phyloP scores from a whole-genome alignment of 2,113 vertebrate species.

The Rhinolophus sinicus region DNA sequence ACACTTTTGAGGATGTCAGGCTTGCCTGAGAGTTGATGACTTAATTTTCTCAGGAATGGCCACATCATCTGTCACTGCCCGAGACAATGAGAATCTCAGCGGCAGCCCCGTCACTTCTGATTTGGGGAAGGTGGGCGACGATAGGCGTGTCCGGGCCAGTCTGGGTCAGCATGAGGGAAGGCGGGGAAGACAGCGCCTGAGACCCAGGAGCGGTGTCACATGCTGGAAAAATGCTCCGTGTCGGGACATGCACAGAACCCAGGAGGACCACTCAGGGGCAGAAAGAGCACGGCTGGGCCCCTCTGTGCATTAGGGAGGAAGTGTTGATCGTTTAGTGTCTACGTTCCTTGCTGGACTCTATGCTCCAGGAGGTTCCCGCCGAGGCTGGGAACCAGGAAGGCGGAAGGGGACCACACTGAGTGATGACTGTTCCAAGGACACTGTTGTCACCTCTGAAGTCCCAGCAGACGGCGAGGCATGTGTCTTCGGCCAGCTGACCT shows the following conservation, averaged over 20 bases:
- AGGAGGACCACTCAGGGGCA: fast-evolving
- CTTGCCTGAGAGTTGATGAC: conserved; percentile 32
- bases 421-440: not conserved
- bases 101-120: not conserved
- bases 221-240: not conserved
- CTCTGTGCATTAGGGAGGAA: not conserved
- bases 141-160: fast-evolving
- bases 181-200: not conserved
- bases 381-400: not conserved
- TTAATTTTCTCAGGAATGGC: conserved; percentile 31
- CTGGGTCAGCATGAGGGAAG: not conserved
- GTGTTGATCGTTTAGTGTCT: fast-evolving
- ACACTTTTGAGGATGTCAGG: conserved; percentile 2
- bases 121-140: not conserved
- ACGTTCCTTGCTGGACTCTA: fast-evolving
- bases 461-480: fast-evolving
- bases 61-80: not conserved
- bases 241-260: fast-evolving
- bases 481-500: fast-evolving
- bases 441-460: fast-evolving
- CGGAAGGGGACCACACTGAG: not conserved
- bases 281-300: not conserved
- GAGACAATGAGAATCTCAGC: not conserved
- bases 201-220: too few species aligned
- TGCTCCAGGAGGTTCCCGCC: fast-evolving